Conservation (phyloP, 1,140 invertebrate species). For the Pomacea maculata region DNA sequence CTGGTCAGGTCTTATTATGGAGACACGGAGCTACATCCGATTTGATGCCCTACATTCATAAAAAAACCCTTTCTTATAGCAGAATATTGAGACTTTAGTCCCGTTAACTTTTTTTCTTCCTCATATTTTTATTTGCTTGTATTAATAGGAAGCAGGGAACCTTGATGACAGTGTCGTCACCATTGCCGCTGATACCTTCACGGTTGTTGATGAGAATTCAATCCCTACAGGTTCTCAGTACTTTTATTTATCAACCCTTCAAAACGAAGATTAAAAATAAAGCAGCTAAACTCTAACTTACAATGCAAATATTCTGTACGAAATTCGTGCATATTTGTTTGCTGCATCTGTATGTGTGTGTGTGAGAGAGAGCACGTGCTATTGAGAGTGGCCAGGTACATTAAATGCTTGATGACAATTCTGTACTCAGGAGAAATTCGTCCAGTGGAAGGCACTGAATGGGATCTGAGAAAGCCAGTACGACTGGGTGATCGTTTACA, state of each 20-base stretch:
- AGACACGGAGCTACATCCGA: too few species aligned
- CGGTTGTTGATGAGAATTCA: conserved; percentile 76
- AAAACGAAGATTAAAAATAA: not conserved
- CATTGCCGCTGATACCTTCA: conserved; percentile 81
- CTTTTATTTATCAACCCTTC: not conserved
- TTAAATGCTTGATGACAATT: not conserved
- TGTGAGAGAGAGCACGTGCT: too few species aligned
- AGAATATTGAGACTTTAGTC: too few species aligned
- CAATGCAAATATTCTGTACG: not conserved
- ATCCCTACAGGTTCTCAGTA: conserved; percentile 75
- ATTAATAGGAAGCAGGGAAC: conserved; percentile 65
- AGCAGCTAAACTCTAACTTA: not conserved
- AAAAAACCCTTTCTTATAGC: too few species aligned
- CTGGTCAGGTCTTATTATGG: too few species aligned
- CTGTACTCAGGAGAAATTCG: conserved; percentile 72
- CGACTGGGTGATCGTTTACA: conserved; percentile 63
- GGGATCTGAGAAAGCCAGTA: conserved; percentile 75
- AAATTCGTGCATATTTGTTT: not conserved
- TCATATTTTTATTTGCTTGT: not conserved
- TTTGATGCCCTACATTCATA: too few species aligned
- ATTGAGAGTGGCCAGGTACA: not conserved
- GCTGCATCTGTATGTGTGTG: not conserved
- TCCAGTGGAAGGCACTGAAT: conserved; percentile 73
- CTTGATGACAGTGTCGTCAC: conserved; percentile 78
- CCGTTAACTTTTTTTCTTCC: too few species aligned